Conservation (phyloP, 2,113 vertebrate species). For the Phrynosoma blainvillii region DNA sequence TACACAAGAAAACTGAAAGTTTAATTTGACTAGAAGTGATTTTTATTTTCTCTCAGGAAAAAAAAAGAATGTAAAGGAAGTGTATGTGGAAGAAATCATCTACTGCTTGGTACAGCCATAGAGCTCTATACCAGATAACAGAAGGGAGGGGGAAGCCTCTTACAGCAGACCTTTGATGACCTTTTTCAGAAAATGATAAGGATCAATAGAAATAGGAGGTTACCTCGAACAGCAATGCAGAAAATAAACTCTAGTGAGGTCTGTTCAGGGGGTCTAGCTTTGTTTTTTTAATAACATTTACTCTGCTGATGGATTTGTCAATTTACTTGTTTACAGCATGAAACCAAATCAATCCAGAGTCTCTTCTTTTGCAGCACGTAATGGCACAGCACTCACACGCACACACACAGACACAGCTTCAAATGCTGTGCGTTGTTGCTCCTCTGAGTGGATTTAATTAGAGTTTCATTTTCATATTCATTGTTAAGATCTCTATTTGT, state of each 20-base stretch:
- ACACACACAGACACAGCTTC: constrained; percentile 31
- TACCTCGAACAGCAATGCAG: background rate
- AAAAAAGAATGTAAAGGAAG: background rate
- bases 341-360: constrained; percentile 66
- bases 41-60: background rate
- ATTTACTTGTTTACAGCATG: constrained; percentile 60
- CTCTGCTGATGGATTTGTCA: constrained; percentile 58
- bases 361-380: constrained; percentile 21
- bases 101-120: background rate
- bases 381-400: constrained; percentile 26
- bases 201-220: constrained; percentile 18
- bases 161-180: constrained; percentile 19
- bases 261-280: background rate
- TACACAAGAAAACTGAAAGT: background rate
- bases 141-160: background rate
- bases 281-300: constrained; percentile 37
- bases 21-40: background rate
- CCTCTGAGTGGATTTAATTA: constrained; percentile 63
- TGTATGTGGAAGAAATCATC: background rate
- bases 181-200: constrained; percentile 40
- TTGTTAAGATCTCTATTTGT: constrained; percentile 15
- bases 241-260: constrained; percentile 29
- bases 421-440: constrained; percentile 32
- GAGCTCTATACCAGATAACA: background rate
- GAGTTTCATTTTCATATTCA: constrained; percentile 63